Percentiles rank a stretch among this genome's conserved stretches.
phyloP scores from a whole-genome alignment of 2,113 vertebrate species.

The Ammodramus savannarum region DNA sequence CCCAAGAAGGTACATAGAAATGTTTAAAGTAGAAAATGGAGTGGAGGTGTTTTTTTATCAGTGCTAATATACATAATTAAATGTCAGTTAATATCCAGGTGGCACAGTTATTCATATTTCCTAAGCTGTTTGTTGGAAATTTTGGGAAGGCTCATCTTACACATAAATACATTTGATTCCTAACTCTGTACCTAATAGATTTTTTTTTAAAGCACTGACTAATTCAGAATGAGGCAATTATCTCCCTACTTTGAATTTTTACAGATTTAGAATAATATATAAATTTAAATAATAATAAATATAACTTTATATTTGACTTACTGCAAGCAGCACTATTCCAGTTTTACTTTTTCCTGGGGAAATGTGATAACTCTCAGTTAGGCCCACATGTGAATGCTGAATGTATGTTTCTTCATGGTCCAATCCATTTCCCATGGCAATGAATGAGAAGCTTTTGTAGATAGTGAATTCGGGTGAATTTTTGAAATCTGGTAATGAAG shows the following conservation, averaged over 20 bases:
- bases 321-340: not conserved
- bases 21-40: not conserved
- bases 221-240: not conserved
- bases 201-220: not conserved
- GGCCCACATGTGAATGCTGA: accelerated
- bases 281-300: not conserved
- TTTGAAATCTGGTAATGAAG: not conserved
- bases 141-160: not conserved
- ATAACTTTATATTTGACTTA: not conserved
- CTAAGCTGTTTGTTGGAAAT: not conserved
- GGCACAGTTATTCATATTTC: not conserved
- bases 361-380: not conserved
- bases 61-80: not conserved
- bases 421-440: not conserved
- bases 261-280: not conserved
- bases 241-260: not conserved
- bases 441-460: not conserved
- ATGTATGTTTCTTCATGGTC: not conserved
- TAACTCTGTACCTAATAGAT: not conserved
- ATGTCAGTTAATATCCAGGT: not conserved
- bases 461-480: not conserved
- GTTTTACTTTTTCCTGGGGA: not conserved
- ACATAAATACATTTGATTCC: not conserved
- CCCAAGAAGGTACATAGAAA: slow-evolving; percentile 81
- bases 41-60: not conserved